Base-by-base conservation (phyloP, 2,113 vertebrate species). In the Notothenia rossii region DNA sequence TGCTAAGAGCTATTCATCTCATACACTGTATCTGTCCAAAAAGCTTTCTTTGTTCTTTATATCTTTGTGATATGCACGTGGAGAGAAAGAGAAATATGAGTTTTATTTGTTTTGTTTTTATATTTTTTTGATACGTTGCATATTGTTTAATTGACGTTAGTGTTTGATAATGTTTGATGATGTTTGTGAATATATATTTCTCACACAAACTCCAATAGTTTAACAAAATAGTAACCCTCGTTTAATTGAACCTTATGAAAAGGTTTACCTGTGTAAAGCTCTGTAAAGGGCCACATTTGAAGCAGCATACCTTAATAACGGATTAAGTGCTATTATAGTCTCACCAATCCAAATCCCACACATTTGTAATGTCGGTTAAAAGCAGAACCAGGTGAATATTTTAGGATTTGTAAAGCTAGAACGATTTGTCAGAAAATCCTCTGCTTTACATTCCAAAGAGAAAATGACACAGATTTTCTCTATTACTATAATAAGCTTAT, bases 311-410 rank as follows among this genome's bases (percentile, higher is more conserved):
- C 68, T 71, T 73, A 10, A 69, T 25, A 53, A 40, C 14, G 56
- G 75, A 81, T 78, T 67, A 63, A 36, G 53, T 61, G 45, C 3
- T 43, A 29, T 43, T 43, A 43, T 40, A 67, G 40, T 54, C 22
- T 49, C 20, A 55, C 15, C 13, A 18, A 40, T 17, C 49, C 45
- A 40, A 40, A 40, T 40, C 36, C 36, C 36, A 67, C 62, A 11
- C 56, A 63, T 43, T 51, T 53, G 5, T 74, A 25, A 48, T 40
- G 40, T 63, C 50, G 75, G 51, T 59, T 63, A 65, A 22, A 54
- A 7, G 17, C 6, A 25, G 29, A 66, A 66, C 56, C 55, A 82
- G 74, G 70, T 79, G 73, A 61, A 68, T 70, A 54, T 25, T 64
- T 20, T 64, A 49, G 72, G 33, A 54, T 45, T 50, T 63, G 50